Evolutionary conservation across 2,113 vertebrate species (phyloP), one percentile per base, ranked within the genome.

Genomic region (Erinaceus europaeus): DNA sequence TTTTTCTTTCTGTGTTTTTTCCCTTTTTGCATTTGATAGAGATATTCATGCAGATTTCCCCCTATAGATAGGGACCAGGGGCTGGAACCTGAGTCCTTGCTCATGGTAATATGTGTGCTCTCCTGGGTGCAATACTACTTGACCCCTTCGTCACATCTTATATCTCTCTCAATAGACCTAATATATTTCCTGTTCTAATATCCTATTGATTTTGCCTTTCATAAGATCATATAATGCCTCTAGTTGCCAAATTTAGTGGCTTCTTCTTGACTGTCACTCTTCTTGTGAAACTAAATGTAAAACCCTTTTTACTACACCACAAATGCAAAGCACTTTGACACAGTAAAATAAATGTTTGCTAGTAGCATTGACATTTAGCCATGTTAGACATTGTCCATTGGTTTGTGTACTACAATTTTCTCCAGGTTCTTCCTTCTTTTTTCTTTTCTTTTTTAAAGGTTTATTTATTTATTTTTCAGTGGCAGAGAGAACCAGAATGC

Each of bases 311-410:
- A 67, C 8, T 69, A 73, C 44, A 64, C 4, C 74, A 25, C 36
- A 69, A 36, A 71, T 76, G 21, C 64, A 89, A 76, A 77, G 29
- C 14, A 84, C 32, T 85, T 88, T 72, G 72, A 57, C 78, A 73
- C 73, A 83, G 4, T 87, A 65, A 81, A 81, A 57, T 81, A 65
- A 91, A 82, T 86, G 27, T 42, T 34, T 88, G 15, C 59, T 65
- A 73, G 44, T 62, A 72, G 38, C 77, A 77, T 29, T 53, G 57
- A 65, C 42, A 34, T 42, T 53, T 38, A 69, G n/a, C 57, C 15
- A 29, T 29, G 44, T 46, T 69, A 71, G 27, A 71, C 32, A 71
- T 88, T 88, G 67, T n/a, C 64, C 4, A 81, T 46, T 65, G 67
- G 34, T 11, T 50, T 50, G 3, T 48, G 36, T 64, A 29, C 53